Conservation (phyloP, 2,113 vertebrate genomes). For the Tragulus kanchil region DNA sequence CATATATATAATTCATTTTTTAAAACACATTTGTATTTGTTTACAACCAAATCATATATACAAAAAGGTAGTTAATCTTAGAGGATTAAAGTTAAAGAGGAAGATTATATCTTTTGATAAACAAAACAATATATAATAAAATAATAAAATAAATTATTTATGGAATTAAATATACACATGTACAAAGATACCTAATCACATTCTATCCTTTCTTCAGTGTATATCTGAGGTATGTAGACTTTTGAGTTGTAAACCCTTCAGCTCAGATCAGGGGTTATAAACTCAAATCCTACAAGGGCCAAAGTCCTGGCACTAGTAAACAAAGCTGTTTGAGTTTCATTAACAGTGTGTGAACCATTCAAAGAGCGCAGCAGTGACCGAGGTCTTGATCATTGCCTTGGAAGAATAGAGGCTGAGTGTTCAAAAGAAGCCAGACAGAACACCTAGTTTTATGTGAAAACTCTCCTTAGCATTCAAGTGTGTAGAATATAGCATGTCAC, state of each 20-base stretch:
- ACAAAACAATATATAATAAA: background rate
- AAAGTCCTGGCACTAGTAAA: background rate
- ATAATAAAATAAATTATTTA: background rate
- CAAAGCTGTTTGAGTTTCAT: background rate
- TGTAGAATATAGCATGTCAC: background rate
- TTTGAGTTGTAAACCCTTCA: background rate
- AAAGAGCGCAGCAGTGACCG: background rate
- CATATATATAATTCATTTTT: background rate
- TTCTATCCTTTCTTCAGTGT: background rate
- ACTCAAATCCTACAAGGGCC: background rate
- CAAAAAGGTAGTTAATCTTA: background rate
- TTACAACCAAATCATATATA: background rate
- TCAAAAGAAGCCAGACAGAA: background rate
- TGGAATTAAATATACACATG: background rate
- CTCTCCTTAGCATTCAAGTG: background rate
- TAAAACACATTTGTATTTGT: background rate
- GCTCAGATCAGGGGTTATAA: background rate
- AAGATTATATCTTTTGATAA: background rate
- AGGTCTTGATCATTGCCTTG: background rate
- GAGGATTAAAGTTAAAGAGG: background rate
- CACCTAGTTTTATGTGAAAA: background rate
- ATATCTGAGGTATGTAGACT: background rate
- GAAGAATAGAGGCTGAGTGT: background rate
- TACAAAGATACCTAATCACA: background rate
- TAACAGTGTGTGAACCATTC: background rate